Evolutionary conservation across 2,888 invertebrate genomes (phyloP).

Genomic region (Metellina segmentata): DNA sequence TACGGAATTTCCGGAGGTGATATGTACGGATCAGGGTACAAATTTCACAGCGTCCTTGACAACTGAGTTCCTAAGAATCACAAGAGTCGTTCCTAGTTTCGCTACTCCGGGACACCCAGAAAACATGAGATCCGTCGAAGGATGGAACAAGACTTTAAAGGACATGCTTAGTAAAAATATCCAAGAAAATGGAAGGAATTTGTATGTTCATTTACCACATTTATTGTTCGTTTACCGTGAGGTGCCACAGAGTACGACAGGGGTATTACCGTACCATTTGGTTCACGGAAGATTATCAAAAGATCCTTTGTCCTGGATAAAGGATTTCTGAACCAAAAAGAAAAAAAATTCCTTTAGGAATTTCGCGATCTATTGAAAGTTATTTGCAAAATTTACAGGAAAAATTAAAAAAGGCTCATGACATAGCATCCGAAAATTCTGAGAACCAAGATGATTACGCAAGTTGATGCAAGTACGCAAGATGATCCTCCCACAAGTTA

Average conservation of each 20-base stretch:
- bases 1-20: conserved; percentile 18
- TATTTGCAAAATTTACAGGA: conserved; percentile 5
- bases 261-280: conserved; percentile 5
- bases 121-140: not conserved
- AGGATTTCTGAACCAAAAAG: not conserved
- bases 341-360: no score
- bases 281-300: not conserved
- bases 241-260: conserved; percentile 9
- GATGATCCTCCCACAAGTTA: not conserved
- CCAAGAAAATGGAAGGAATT: conserved; percentile 20
- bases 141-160: conserved; percentile 21
- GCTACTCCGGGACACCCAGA: conserved; percentile 12
- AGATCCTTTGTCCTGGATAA: no score
- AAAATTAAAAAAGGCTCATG: conserved; percentile 5
- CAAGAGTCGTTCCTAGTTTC: not conserved
- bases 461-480: not conserved
- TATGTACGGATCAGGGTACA: conserved; percentile 9
- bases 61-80: not conserved
- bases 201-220: conserved; percentile 11
- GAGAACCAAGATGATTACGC: not conserved
- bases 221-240: conserved; percentile 15
- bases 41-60: conserved; percentile 10
- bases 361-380: no score
- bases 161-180: conserved; percentile 26
- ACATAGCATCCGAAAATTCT: not conserved